phyloP scores from a whole-genome alignment of 2,888 invertebrate species.

The Caenorhabditis drosophilae region DNA sequence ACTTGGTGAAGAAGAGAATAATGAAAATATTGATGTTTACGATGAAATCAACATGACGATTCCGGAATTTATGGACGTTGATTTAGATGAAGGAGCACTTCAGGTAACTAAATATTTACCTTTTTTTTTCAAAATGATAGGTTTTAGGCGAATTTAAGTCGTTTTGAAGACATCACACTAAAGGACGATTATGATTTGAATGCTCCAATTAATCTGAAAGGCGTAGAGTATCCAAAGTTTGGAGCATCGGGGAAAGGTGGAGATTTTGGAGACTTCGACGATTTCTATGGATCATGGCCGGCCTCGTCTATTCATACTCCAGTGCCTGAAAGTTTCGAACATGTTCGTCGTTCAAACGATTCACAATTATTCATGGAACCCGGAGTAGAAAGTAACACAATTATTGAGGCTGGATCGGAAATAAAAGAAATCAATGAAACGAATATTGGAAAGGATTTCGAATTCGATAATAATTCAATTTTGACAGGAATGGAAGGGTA shows the following conservation, averaged over 20 bases:
- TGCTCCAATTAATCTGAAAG: conserved; percentile 5
- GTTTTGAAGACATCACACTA: conserved; percentile 36
- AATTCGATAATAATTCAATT: no score
- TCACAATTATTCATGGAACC: background rate
- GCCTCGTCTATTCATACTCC: background rate
- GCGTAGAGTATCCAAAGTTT: background rate
- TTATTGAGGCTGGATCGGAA: background rate
- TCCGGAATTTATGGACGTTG: conserved; percentile 24
- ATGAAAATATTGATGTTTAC: background rate
- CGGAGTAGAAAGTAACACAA: background rate
- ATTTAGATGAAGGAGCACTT: conserved; percentile 19
- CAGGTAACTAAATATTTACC: conserved; percentile 9
- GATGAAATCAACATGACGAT: conserved; percentile 29
- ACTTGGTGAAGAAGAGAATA: background rate
- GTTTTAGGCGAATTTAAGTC: conserved; percentile 25
- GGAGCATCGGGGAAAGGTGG: no score
- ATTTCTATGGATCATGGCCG: conserved; percentile 1
- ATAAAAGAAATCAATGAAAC: no score
- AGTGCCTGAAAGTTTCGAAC: background rate
- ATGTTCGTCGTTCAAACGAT: background rate
- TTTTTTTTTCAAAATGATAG: background rate
- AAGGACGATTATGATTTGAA: conserved; percentile 21
- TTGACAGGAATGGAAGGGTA: no score
- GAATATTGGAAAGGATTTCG: no score
- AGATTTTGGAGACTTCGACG: background rate